phyloP scores from a whole-genome alignment of 2,797 vertebrate genomes.

The Thunnus albacares region DNA sequence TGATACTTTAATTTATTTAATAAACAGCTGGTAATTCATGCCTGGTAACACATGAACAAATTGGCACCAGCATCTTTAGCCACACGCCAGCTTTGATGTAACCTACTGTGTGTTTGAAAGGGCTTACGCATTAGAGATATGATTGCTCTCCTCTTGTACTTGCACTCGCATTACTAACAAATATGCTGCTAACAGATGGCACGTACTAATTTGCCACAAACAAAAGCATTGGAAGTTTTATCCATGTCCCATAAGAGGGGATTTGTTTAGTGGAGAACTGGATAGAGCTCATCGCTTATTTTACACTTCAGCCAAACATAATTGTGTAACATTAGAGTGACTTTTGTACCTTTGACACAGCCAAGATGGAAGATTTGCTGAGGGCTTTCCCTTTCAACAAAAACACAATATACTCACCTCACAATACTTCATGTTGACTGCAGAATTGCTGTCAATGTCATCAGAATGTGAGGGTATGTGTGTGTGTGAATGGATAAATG shows the following conservation, averaged over 20 bases:
- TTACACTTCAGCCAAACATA: not conserved
- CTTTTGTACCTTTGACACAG: too few species aligned
- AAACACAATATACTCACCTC: too few species aligned
- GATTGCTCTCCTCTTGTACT: conserved; percentile 11
- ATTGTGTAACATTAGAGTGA: too few species aligned
- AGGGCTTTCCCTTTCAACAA: too few species aligned
- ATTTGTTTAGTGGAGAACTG: not conserved
- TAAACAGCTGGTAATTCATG: not conserved
- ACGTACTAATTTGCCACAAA: conserved; percentile 2
- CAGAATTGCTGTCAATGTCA: too few species aligned
- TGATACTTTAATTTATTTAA: not conserved
- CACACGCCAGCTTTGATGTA: too few species aligned
- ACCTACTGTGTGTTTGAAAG: too few species aligned
- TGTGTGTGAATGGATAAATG: not conserved
- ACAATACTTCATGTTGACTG: too few species aligned
- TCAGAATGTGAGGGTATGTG: too few species aligned
- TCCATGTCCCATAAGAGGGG: conserved; percentile 3
- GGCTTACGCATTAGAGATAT: not conserved
- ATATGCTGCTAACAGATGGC: conserved; percentile 47
- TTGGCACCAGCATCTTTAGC: too few species aligned
- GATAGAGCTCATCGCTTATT: not conserved
- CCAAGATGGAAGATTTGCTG: too few species aligned
- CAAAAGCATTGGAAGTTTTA: conserved; percentile 17
- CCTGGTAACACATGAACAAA: too few species aligned
- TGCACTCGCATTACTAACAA: conserved; percentile 25